Conservation (phyloP, 2,113 vertebrate genomes). For the Stegostoma tigrinum region DNA sequence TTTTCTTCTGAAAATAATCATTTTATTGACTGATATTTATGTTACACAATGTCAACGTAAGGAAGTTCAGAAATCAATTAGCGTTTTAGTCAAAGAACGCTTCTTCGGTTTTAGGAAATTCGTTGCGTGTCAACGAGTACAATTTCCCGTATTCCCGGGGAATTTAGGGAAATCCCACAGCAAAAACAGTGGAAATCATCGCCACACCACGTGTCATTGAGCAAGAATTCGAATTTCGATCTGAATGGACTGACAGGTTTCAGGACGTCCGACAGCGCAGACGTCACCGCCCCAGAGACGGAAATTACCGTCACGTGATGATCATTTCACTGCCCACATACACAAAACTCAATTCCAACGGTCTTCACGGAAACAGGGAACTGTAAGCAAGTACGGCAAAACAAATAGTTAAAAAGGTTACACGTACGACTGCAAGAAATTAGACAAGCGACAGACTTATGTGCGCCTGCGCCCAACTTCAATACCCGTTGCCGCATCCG, state of each 20-base stretch:
- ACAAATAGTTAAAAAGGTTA: neutral
- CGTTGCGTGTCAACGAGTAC: neutral
- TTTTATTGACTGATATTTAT: neutral
- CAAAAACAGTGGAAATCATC: neutral
- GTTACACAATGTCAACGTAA: neutral
- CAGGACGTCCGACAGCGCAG: neutral
- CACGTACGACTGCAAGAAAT: neutral
- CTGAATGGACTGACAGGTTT: neutral
- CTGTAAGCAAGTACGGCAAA: neutral
- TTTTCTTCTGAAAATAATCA: neutral
- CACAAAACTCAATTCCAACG: neutral
- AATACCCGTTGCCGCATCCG: neutral
- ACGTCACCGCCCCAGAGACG: neutral
- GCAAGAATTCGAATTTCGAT: neutral
- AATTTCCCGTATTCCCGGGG: neutral
- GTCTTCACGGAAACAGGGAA: neutral
- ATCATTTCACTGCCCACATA: neutral
- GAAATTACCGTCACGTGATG: conserved; percentile 22
- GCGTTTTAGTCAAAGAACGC: neutral
- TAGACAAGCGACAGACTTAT: too few species aligned
- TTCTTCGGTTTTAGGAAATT: neutral
- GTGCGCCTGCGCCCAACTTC: neutral
- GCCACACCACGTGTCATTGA: neutral
- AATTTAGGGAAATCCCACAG: neutral
- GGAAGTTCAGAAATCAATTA: neutral